Evolutionary conservation across 2,888 invertebrate species (phyloP).

Genomic region (Colostygia pectinataria): DNA sequence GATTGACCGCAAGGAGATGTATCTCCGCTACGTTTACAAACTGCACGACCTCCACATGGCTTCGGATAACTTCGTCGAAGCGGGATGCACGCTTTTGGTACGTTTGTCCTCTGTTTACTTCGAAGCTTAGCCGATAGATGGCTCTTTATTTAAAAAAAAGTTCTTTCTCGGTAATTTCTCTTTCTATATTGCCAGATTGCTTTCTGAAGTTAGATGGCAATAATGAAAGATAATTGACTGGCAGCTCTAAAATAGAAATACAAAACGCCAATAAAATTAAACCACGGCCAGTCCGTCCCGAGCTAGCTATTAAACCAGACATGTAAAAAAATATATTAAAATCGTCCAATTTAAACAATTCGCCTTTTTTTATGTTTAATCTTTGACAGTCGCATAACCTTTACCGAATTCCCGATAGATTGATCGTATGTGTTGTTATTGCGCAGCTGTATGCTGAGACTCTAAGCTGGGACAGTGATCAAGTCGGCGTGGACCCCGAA

Average conservation of each 20-base stretch:
- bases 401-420: too few relatives aligned
- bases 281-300: too few relatives aligned
- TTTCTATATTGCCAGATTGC: too few relatives aligned
- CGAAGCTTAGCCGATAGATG: background rate
- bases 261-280: too few relatives aligned
- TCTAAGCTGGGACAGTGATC: constrained; percentile 90
- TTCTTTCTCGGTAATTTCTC: background rate
- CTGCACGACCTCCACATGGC: constrained; percentile 95
- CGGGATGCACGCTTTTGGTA: constrained; percentile 94
- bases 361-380: too few relatives aligned
- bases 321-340: too few relatives aligned
- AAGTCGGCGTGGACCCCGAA: constrained; percentile 85
- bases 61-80: constrained; percentile 96
- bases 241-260: too few relatives aligned
- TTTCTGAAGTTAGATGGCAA: too few relatives aligned
- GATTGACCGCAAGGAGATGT: constrained; percentile 97
- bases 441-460: constrained; percentile 93
- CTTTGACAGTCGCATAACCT: too few relatives aligned
- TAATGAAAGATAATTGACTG: too few relatives aligned
- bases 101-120: constrained; percentile 21
- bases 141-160: background rate
- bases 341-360: too few relatives aligned
- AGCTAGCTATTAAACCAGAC: too few relatives aligned
- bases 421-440: constrained; percentile 9
- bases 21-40: constrained; percentile 96